phyloP scores from a whole-genome alignment of 2,888 invertebrate genomes.

The Platycheirus albimanus region DNA sequence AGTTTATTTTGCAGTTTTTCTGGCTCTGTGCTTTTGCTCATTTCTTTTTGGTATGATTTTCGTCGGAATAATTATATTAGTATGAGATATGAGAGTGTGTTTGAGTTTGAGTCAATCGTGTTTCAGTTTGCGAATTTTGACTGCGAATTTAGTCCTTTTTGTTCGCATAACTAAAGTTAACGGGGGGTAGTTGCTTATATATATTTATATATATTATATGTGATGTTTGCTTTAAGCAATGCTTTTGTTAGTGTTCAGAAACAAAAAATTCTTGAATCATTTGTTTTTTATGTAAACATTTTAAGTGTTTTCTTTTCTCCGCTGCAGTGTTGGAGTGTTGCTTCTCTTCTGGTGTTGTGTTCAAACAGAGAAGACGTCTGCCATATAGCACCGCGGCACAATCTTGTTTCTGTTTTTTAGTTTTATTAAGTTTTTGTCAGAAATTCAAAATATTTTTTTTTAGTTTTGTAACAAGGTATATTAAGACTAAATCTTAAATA shows the following conservation, averaged over 20 bases:
- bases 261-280: conserved; percentile 58
- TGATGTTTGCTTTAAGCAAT: conserved; percentile 45
- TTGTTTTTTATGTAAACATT: conserved; percentile 62
- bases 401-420: conserved; percentile 76
- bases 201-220: too few relatives aligned
- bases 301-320: conserved; percentile 66
- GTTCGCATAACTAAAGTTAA: conserved; percentile 51
- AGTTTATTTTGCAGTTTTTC: conserved; percentile 48
- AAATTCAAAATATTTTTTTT: conserved; percentile 39
- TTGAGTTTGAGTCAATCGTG: conserved; percentile 13
- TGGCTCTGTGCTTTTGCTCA: conserved; percentile 13
- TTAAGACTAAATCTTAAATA: neutral
- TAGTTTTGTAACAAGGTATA: conserved; percentile 25
- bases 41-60: conserved; percentile 48
- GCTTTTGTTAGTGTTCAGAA: conserved; percentile 44
- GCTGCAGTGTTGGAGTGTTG: conserved; percentile 75
- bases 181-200: conserved; percentile 60
- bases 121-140: conserved; percentile 34
- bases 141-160: conserved; percentile 75
- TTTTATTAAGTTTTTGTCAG: conserved; percentile 39
- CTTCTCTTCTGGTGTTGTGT: conserved; percentile 76
- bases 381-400: conserved; percentile 83
- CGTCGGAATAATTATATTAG: neutral
- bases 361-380: conserved; percentile 80
- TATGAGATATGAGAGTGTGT: conserved; percentile 9